Evolutionary conservation across 2,888 invertebrate genomes (phyloP).

Genomic region (Chromoteleia sp.): DNA sequence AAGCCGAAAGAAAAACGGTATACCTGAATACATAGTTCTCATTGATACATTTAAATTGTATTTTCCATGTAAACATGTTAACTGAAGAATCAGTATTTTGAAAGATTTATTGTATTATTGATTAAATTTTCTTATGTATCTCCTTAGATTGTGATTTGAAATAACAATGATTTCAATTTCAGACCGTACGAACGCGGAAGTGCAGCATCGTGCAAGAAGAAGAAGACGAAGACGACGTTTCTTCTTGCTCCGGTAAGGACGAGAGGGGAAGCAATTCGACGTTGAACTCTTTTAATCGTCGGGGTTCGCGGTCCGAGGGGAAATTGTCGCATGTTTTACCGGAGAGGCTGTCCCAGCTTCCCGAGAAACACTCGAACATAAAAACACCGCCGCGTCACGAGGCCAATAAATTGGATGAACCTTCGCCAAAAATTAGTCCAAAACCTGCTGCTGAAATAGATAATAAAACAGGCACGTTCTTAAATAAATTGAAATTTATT

Average conservation of each 20-base stretch:
- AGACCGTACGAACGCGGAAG: constrained; percentile 90
- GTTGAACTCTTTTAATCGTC: constrained; percentile 86
- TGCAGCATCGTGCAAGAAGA: constrained; percentile 97
- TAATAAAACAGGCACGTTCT: constrained; percentile 69
- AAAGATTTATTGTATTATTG: no score
- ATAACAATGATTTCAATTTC: constrained; percentile 17
- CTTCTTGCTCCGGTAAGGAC: constrained; percentile 87
- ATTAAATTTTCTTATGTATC: no score
- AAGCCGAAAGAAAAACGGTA: no score
- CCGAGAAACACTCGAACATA: constrained; percentile 86
- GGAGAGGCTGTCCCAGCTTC: constrained; percentile 87
- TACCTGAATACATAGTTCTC: no score
- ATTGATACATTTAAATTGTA: no score
- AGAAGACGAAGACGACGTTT: constrained; percentile 91
- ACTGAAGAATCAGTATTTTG: no score
- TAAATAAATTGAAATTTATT: no score
- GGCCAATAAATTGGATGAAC: constrained; percentile 56
- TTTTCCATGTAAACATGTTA: no score
- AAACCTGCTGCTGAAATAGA: constrained; percentile 54
- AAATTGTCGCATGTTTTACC: constrained; percentile 90
- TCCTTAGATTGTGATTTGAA: constrained; percentile 43
- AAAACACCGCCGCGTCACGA: constrained; percentile 73
- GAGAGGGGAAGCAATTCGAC: constrained; percentile 84
- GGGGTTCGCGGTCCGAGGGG: constrained; percentile 93
- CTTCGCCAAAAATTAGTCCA: constrained; percentile 67